Evolutionary conservation across 2,797 vertebrate genomes (phyloP).

Genomic region (Malurus splendens): DNA sequence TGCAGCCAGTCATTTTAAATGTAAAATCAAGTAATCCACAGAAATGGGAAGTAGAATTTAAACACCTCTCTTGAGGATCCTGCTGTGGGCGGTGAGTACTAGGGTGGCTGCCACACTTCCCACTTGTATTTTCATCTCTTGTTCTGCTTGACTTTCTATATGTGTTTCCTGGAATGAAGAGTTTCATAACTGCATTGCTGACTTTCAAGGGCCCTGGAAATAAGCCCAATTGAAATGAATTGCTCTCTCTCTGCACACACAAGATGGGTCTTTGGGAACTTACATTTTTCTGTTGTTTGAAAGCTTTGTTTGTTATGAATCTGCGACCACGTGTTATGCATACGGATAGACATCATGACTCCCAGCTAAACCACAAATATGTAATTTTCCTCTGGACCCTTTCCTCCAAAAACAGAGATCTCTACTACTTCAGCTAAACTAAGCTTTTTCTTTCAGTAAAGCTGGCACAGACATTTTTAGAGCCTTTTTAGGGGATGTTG

Average conservation of each 20-base stretch:
- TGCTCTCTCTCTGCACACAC: neutral
- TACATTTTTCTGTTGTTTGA: neutral
- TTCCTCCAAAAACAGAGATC: slow-evolving; percentile 45
- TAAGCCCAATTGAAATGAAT: neutral
- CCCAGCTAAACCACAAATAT: slow-evolving; percentile 49
- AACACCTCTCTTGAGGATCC: neutral
- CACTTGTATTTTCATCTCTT: neutral
- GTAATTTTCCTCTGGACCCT: slow-evolving; percentile 56
- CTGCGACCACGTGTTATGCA: neutral
- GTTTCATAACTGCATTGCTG: neutral
- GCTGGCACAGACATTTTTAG: neutral
- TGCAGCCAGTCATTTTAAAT: neutral
- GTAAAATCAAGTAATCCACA: neutral
- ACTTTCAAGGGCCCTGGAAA: neutral
- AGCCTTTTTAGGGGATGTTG: neutral
- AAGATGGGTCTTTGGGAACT: neutral
- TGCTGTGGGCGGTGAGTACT: neutral
- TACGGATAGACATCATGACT: slow-evolving; percentile 49
- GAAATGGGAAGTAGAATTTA: neutral
- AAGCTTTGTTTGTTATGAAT: slow-evolving; percentile 40
- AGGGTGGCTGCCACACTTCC: neutral
- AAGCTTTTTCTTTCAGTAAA: neutral
- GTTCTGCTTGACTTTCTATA: neutral
- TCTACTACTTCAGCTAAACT: slow-evolving; percentile 38
- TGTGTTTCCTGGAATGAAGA: neutral